These are phyloP conservation scores for Onthophagus sagittarius DNA, from an alignment of 2,888 invertebrate species.

Conservation along the genomic window DNA sequence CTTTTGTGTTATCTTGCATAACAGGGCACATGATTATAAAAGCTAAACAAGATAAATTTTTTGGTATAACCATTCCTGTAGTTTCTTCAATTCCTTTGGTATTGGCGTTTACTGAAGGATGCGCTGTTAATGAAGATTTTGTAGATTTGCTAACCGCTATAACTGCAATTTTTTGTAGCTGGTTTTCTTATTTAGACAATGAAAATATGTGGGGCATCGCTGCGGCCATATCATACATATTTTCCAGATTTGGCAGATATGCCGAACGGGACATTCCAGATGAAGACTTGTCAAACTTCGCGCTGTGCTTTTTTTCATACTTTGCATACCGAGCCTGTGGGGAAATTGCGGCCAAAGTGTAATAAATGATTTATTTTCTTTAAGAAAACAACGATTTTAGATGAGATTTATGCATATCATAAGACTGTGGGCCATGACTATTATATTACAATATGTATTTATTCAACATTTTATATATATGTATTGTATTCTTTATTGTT, in stretches of 20 bases:
- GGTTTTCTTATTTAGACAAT: conserved; percentile 34
- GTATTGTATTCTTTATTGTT: conserved; percentile 19
- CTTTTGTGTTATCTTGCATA: conserved; percentile 29
- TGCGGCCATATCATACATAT: conserved; percentile 36
- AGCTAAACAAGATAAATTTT: conserved; percentile 11
- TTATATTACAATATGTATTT: not conserved
- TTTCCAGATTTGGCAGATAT: conserved; percentile 37
- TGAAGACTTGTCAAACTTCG: conserved; percentile 45
- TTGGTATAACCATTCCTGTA: conserved; percentile 25
- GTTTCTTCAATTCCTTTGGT: conserved; percentile 35
- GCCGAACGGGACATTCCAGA: conserved; percentile 38
- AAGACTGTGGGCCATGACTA: not conserved
- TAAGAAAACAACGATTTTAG: not conserved
- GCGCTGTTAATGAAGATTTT: conserved; percentile 25
- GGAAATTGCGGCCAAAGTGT: not conserved
- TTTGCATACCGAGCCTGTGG: conserved; percentile 39
- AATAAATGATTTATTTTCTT: not conserved
- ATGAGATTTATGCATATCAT: conserved; percentile 1
- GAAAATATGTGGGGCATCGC: conserved; percentile 39
- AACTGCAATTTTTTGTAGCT: conserved; percentile 35
- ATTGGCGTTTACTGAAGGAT: conserved; percentile 31
- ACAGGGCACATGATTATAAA: conserved; percentile 26
- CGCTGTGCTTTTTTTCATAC: conserved; percentile 44
- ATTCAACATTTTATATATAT: conserved; percentile 22
- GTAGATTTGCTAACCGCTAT: conserved; percentile 35